phyloP scores from a whole-genome alignment of 2,888 invertebrate genomes.

The Maniola hyperantus region DNA sequence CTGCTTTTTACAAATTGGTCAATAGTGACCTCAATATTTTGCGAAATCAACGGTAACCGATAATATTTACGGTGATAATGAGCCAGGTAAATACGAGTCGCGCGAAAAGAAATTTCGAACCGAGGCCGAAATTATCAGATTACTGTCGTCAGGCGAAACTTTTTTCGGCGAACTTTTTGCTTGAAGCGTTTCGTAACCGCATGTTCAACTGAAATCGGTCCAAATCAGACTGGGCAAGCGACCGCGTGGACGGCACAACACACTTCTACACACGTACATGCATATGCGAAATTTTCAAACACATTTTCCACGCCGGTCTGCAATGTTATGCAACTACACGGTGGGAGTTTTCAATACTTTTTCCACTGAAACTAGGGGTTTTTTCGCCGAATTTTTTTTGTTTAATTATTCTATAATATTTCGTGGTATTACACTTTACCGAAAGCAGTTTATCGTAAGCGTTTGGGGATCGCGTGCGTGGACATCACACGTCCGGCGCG shows the following conservation, averaged over 20 bases:
- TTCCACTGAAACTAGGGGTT: not conserved
- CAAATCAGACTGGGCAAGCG: conserved; percentile 58
- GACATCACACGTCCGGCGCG: conserved; percentile 62
- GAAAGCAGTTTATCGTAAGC: conserved; percentile 59
- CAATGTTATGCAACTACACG: conserved; percentile 72
- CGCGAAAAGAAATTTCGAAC: conserved; percentile 66
- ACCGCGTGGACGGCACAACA: conserved; percentile 50
- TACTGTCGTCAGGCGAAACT: conserved; percentile 63
- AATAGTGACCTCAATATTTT: conserved; percentile 48
- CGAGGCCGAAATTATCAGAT: conserved; percentile 70
- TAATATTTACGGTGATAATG: conserved; percentile 63
- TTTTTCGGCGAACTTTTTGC: conserved; percentile 63
- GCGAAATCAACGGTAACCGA: conserved; percentile 50
- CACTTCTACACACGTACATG: conserved; percentile 20
- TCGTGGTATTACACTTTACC: conserved; percentile 40
- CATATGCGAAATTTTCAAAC: conserved; percentile 63
- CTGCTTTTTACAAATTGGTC: not conserved
- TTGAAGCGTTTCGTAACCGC: conserved; percentile 68
- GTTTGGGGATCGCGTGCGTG: conserved; percentile 54
- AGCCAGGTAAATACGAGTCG: conserved; percentile 50
- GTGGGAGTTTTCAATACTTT: conserved; percentile 10
- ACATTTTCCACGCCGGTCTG: conserved; percentile 73
- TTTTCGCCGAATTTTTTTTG: conserved; percentile 6
- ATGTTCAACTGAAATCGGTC: conserved; percentile 63
- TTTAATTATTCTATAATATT: conserved; percentile 47